phyloP scores from a whole-genome alignment of 2,888 invertebrate genomes.

The Scrobipalpa atriplicella region DNA sequence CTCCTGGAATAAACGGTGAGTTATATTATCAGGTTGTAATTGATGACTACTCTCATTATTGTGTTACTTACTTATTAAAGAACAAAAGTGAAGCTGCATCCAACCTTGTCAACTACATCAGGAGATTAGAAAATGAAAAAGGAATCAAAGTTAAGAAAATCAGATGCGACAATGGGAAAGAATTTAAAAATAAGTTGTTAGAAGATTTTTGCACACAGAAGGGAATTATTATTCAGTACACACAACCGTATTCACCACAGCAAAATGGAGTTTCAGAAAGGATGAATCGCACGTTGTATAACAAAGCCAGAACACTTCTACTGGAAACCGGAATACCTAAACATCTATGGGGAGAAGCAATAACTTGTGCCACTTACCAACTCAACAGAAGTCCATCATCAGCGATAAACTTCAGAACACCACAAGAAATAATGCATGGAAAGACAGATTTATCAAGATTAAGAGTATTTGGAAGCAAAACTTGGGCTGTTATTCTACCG shows the following conservation, averaged over 20 bases:
- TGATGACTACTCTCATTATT: constrained; percentile 37
- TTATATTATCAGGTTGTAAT: constrained; percentile 34
- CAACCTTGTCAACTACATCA: constrained; percentile 25
- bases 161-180: constrained; percentile 13
- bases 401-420: constrained; percentile 30
- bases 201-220: constrained; percentile 26
- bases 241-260: constrained; percentile 30
- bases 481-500: constrained; percentile 31
- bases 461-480: constrained; percentile 33
- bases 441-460: constrained; percentile 25
- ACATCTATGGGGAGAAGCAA: constrained; percentile 36
- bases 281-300: constrained; percentile 28
- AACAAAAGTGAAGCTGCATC: constrained; percentile 36
- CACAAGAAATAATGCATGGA: constrained; percentile 22
- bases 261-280: constrained; percentile 31
- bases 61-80: constrained; percentile 32
- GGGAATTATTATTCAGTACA: constrained; percentile 31
- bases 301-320: constrained; percentile 32
- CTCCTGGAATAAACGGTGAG: constrained; percentile 29
- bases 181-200: constrained; percentile 13
- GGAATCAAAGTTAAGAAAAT: constrained; percentile 6
- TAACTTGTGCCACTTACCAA: constrained; percentile 32
- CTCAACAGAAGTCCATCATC: constrained; percentile 32
- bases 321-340: constrained; percentile 9
- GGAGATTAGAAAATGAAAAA: not conserved